phyloP scores from a whole-genome alignment of 2,113 vertebrate species.

The Etheostoma cragini region DNA sequence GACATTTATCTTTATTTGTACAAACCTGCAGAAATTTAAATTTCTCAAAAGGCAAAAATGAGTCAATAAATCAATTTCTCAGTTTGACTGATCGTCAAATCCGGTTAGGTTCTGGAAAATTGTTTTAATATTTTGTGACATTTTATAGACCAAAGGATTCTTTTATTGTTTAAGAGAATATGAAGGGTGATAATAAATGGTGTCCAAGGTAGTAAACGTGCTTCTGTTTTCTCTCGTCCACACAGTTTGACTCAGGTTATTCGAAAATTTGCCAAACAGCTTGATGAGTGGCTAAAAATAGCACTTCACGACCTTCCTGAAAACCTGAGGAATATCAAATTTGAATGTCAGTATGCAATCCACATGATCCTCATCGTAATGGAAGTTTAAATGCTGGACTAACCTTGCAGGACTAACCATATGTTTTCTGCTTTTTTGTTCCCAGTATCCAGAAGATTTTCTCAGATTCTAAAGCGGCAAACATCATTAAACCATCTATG shows the following conservation, averaged over 20 bases:
- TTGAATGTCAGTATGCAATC: conserved; percentile 88
- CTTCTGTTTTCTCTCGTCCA: conserved; percentile 28
- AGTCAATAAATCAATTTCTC: neutral
- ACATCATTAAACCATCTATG: conserved; percentile 99
- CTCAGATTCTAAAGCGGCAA: conserved; percentile 96
- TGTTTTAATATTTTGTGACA: neutral
- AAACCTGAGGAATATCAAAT: conserved; percentile 98
- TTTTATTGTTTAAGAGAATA: neutral
- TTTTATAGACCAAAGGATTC: neutral
- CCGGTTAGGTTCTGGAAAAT: neutral
- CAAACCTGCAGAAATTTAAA: neutral
- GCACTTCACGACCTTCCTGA: conserved; percentile 97
- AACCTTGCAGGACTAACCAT: neutral
- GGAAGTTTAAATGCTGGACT: neutral
- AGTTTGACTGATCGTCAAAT: neutral
- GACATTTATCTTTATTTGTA: neutral
- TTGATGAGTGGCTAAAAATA: conserved; percentile 98
- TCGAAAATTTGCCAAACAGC: conserved; percentile 98
- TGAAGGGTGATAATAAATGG: neutral
- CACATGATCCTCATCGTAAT: neutral
- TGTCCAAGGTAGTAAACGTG: neutral
- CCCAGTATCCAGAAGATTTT: conserved; percentile 97
- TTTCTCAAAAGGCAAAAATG: neutral
- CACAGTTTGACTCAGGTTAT: conserved; percentile 98
- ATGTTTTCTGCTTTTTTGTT: conserved; percentile 57